These are phyloP conservation scores for Megaceryle torquata DNA, from an alignment of 2,113 vertebrate species.

Conservation along the genomic window DNA sequence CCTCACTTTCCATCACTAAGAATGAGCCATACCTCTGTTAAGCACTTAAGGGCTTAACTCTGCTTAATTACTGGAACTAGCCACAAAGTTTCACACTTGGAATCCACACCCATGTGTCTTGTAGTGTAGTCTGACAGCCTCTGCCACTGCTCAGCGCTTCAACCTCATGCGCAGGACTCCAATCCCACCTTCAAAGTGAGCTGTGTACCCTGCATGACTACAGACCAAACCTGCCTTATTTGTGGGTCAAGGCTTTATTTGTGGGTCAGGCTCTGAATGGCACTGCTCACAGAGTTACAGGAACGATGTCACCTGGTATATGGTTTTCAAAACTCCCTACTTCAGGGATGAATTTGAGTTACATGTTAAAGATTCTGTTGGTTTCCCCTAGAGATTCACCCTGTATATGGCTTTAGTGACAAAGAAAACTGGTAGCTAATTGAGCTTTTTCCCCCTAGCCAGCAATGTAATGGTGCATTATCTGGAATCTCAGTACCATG, in stretches of 20 bases:
- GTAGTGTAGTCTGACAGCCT: background rate
- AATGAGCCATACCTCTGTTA: background rate
- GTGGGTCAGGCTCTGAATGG: background rate
- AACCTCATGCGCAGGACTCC: background rate
- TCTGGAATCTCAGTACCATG: background rate
- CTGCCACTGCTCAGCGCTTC: background rate
- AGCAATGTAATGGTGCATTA: background rate
- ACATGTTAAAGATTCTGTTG: background rate
- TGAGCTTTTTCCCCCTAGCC: background rate
- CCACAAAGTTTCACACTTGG: background rate
- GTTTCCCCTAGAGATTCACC: background rate
- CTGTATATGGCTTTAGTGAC: background rate
- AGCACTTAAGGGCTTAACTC: background rate
- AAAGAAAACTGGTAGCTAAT: background rate
- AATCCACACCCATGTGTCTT: background rate
- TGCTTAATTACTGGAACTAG: background rate
- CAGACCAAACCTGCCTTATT: background rate
- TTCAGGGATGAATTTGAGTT: background rate
- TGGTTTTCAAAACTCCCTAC: background rate
- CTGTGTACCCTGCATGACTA: background rate
- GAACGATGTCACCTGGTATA: background rate
- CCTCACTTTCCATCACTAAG: background rate
- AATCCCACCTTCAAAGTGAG: background rate
- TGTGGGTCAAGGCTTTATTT: background rate
- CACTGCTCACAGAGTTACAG: background rate